phyloP scores from a whole-genome alignment of 1,140 invertebrate genomes.

The Metopolophium dirhodum region DNA sequence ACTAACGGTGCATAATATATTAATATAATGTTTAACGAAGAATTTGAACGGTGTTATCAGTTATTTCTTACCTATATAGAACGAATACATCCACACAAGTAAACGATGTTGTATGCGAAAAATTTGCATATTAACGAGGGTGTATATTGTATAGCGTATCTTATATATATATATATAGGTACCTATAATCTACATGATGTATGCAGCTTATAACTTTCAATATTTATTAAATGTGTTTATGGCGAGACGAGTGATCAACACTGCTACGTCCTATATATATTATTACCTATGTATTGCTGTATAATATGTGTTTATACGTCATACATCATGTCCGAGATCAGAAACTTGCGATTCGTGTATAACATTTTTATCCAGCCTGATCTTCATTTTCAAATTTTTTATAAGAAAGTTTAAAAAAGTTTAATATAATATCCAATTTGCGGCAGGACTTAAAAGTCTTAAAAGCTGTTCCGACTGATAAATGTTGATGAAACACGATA shows the following conservation, averaged over 20 bases:
- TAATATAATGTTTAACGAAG: not conserved
- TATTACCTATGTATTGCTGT: not conserved
- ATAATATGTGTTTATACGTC: not conserved
- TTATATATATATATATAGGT: no score
- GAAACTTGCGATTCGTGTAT: not conserved
- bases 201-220: not conserved
- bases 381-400: not conserved
- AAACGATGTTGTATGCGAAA: not conserved
- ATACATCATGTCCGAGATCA: not conserved
- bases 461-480: not conserved
- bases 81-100: not conserved
- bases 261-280: not conserved
- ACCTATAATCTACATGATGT: not conserved
- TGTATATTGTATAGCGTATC: not conserved
- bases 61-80: not conserved
- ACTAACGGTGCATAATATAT: not conserved
- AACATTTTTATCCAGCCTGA: not conserved
- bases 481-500: not conserved
- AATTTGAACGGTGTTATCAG: not conserved
- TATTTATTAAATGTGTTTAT: constrained; percentile 15
- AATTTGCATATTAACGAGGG: not conserved
- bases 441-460: not conserved
- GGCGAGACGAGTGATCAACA: not conserved
- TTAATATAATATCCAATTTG: not conserved
- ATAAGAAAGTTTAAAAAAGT: not conserved